Base-by-base conservation (phyloP, 2,888 invertebrate genomes). In the Pristionchus mayeri region DNA sequence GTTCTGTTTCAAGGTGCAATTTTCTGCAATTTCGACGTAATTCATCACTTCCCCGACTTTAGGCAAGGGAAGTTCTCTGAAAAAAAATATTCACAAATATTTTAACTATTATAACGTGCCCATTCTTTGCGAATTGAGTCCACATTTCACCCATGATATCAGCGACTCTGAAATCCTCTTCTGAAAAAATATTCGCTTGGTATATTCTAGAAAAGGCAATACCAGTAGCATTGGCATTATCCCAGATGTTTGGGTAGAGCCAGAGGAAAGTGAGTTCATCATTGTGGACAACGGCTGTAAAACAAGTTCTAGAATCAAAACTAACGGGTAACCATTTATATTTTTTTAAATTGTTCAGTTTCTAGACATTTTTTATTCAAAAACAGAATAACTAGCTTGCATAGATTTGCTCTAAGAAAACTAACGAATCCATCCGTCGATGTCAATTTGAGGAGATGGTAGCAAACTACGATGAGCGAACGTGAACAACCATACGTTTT, bases 161-260 rank as follows among this genome's bases (percentile, higher is more conserved):
- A 4, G 75, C 75, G 0, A n/a, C 48, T 2, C 44, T 44, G 21
- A 44, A 75, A 27, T 75, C 75, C 44, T 30, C 34, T 11, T 63
- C 63, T 63, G 34, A 34, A 37, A 34, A 1, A 13, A 9, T 27
- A 16, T 27, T 1, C 3, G 24, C 24, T 24, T 18, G 0, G 6
- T 16, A 27, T 7, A 18, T 57, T 57, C 30, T 30, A 16, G 24
- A 63, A 34, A 34, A n/a, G 0, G n/a, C 9, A 2, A 18, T 2
- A 78, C 76, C 50, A 4, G 76, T n/a, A 18, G 50, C 76, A 50
- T 48, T 48, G 21, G 48, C 30, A 27, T 48, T 78, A 18, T 71
- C 71, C 76, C 76, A 78, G 0, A 78, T 48, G 27, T 78, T 34
- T 7, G 76, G 50, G 50, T 78, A 78, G 50, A 78, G 50, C 76